phyloP scores from a whole-genome alignment of 2,113 vertebrate genomes.

The Symphodus melops region DNA sequence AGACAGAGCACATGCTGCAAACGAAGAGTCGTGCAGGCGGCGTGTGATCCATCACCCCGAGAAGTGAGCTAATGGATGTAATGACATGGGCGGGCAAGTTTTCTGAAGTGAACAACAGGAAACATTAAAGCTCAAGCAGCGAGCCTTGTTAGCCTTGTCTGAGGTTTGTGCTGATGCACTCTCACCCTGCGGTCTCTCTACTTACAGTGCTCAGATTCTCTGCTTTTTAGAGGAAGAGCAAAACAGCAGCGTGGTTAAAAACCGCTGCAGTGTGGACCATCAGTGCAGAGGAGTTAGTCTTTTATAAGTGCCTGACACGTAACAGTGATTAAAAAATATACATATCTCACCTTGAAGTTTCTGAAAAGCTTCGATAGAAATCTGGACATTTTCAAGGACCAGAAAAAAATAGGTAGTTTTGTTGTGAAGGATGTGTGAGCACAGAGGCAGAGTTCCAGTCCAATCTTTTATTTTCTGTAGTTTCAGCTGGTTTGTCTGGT shows the following conservation, averaged over 20 bases:
- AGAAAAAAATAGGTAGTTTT: too few species aligned
- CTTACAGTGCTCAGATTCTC: slow-evolving; percentile 49
- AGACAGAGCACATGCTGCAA: not conserved
- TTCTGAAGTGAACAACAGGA: slow-evolving; percentile 18
- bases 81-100: slow-evolving; percentile 3
- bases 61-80: slow-evolving; percentile 25
- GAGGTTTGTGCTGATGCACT: slow-evolving; percentile 42
- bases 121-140: slow-evolving; percentile 40
- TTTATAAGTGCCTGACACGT: too few species aligned
- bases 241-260: slow-evolving; percentile 45
- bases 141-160: slow-evolving; percentile 40
- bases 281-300: not conserved
- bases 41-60: slow-evolving; percentile 15
- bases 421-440: too few species aligned
- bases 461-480: too few species aligned
- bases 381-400: not conserved
- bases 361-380: not conserved
- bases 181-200: slow-evolving; percentile 50
- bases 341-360: too few species aligned
- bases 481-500: too few species aligned
- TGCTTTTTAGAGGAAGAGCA: slow-evolving; percentile 39
- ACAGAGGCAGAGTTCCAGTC: too few species aligned
- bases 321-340: too few species aligned
- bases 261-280: slow-evolving; percentile 17
- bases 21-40: not conserved